A percentile compares a stretch with the other conserved stretches of the same genome.
Evolutionary conservation across 1,140 invertebrate species (phyloP).

Genomic region (Hormaphis cornu): DNA sequence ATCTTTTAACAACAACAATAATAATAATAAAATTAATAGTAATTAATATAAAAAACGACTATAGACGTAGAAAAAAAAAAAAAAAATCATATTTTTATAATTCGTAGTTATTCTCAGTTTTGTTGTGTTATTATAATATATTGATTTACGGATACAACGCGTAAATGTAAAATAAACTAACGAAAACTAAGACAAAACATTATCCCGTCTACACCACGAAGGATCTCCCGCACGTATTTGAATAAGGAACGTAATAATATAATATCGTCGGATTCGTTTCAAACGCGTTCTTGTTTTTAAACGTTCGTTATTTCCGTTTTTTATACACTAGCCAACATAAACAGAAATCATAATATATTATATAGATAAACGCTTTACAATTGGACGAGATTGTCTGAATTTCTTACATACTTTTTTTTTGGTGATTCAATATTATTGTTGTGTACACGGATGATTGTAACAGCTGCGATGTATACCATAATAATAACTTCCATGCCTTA

Average conservation of each 20-base stretch:
- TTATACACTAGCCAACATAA: conserved; percentile 25
- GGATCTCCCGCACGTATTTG: background rate
- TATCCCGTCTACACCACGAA: conserved; percentile 6
- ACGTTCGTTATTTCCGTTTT: conserved; percentile 10
- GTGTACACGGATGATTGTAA: conserved; percentile 32
- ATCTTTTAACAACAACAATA: conserved; percentile 1
- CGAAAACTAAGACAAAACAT: conserved; percentile 12
- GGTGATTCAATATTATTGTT: conserved; percentile 23
- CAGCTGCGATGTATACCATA: conserved; percentile 27
- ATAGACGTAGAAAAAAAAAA: conserved; percentile 15
- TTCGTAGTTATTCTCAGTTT: conserved; percentile 23
- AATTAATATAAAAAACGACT: conserved; percentile 18
- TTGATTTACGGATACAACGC: conserved; percentile 8
- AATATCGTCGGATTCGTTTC: background rate
- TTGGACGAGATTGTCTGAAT: conserved; percentile 32
- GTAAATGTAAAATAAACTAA: conserved; percentile 15
- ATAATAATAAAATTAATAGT: conserved; percentile 13
- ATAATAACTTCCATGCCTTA: conserved; percentile 30
- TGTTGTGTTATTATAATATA: conserved; percentile 15
- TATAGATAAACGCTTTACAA: conserved; percentile 28
- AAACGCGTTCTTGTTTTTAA: background rate
- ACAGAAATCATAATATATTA: too few relatives aligned
- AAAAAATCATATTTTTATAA: conserved; percentile 17
- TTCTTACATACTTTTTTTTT: conserved; percentile 16
- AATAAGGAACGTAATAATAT: background rate